phyloP scores from a whole-genome alignment of 2,113 vertebrate species.

The Phylloscopus trochiloides region DNA sequence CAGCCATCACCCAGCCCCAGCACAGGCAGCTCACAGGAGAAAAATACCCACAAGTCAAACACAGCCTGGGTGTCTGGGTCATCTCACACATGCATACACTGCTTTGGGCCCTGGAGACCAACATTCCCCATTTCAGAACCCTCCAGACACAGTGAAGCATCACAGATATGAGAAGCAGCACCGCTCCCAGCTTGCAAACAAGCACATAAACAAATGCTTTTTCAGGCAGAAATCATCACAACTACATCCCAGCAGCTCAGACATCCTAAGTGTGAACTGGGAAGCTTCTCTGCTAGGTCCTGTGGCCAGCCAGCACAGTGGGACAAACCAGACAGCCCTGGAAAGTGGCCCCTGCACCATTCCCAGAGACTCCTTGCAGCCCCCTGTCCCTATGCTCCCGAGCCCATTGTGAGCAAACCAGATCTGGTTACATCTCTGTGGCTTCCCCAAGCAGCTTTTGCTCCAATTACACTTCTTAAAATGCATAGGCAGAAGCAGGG shows the following conservation, averaged over 20 bases:
- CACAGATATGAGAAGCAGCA: rapidly evolving
- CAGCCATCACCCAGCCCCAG: neutral
- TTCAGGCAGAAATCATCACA: neutral
- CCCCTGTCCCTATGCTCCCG: neutral
- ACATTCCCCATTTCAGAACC: neutral
- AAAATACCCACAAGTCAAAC: neutral
- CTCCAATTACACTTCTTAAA: neutral
- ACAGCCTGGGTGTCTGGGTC: neutral
- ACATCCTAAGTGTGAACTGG: neutral
- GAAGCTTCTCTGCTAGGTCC: neutral
- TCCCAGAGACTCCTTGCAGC: neutral
- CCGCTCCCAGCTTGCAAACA: neutral
- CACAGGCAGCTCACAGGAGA: neutral
- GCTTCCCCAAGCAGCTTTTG: neutral
- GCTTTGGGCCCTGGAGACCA: neutral
- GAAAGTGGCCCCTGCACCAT: neutral
- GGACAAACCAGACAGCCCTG: neutral
- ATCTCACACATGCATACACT: neutral
- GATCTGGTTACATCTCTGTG: neutral
- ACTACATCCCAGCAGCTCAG: neutral
- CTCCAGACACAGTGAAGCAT: neutral
- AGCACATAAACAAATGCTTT: rapidly evolving
- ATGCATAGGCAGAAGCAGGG: neutral
- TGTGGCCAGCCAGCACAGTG: neutral
- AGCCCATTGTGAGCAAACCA: neutral